These are phyloP conservation scores for Chirona hameri DNA, from an alignment of 2,888 invertebrate species.

Conservation along the genomic window DNA sequence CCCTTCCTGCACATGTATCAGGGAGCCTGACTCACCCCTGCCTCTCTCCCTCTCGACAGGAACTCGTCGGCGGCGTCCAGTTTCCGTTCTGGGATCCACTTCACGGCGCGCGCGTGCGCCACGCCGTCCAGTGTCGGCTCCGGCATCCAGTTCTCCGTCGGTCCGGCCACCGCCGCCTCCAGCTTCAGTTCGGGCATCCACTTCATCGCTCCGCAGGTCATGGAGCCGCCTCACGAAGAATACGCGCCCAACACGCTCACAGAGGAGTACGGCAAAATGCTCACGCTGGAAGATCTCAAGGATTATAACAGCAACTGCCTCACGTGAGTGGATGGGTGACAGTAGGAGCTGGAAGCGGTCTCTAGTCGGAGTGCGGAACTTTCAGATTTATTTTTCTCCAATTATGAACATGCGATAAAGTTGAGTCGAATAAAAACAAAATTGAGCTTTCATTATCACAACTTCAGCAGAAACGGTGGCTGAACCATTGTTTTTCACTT, in stretches of 20 bases:
- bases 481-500: too few relatives aligned
- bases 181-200: neutral
- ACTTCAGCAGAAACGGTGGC: too few relatives aligned
- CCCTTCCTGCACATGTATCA: too few relatives aligned
- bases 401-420: too few relatives aligned
- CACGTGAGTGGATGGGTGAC: neutral
- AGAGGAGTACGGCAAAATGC: slow-evolving; percentile 12
- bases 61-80: slow-evolving; percentile 13
- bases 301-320: slow-evolving; percentile 5
- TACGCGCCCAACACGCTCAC: neutral
- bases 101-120: neutral
- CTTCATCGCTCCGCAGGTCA: neutral
- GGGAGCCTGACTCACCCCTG: too few relatives aligned
- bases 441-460: too few relatives aligned
- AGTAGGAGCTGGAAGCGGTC: neutral
- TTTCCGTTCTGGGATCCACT: slow-evolving; percentile 9
- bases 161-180: neutral
- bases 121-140: slow-evolving; percentile 1
- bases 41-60: neutral
- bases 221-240: neutral
- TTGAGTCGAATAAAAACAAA: too few relatives aligned
- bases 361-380: too few relatives aligned
- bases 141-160: neutral
- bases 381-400: too few relatives aligned
- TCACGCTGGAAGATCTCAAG: neutral